These are phyloP conservation scores for Montipora foliosa DNA, from an alignment of 64 coral and sea anemone genomes.

Conservation along the genomic window DNA sequence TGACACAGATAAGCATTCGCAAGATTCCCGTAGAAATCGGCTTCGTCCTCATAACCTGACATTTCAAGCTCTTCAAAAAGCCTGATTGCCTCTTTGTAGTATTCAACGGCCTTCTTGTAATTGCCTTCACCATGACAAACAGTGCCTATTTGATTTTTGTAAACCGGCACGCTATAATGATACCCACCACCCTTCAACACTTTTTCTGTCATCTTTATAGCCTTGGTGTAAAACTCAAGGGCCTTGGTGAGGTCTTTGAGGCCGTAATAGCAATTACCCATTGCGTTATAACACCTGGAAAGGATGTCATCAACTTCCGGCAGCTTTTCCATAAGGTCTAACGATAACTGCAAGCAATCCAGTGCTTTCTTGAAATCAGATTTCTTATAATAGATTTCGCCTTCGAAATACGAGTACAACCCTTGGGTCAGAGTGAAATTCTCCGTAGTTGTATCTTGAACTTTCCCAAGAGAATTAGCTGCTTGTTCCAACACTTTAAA, in stretches of 20 bases:
- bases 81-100: conserved; percentile 55
- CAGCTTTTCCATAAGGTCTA: background rate
- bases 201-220: conserved; percentile 24
- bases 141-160: conserved; percentile 50
- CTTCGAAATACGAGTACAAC: conserved; percentile 13
- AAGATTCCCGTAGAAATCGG: conserved; percentile 32
- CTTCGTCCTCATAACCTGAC: conserved; percentile 21
- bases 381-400: background rate
- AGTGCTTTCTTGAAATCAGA: conserved; percentile 18
- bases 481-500: conserved; percentile 21
- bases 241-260: background rate
- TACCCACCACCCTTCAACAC: background rate
- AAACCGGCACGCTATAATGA: conserved; percentile 42
- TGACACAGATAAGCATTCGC: conserved; percentile 27
- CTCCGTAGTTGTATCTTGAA: conserved; percentile 1
- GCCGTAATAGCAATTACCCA: conserved; percentile 37
- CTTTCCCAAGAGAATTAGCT: background rate
- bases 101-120: background rate
- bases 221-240: conserved; percentile 20
- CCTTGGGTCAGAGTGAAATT: conserved; percentile 18
- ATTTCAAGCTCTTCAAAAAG: conserved; percentile 45
- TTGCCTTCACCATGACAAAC: conserved; percentile 6
- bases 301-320: background rate
- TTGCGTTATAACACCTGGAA: conserved; percentile 51
- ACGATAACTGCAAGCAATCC: background rate